A percentile compares a stretch with the other conserved stretches of the same genome.
phyloP scores from a whole-genome alignment of 2,113 vertebrate species.

The Castor canadensis region DNA sequence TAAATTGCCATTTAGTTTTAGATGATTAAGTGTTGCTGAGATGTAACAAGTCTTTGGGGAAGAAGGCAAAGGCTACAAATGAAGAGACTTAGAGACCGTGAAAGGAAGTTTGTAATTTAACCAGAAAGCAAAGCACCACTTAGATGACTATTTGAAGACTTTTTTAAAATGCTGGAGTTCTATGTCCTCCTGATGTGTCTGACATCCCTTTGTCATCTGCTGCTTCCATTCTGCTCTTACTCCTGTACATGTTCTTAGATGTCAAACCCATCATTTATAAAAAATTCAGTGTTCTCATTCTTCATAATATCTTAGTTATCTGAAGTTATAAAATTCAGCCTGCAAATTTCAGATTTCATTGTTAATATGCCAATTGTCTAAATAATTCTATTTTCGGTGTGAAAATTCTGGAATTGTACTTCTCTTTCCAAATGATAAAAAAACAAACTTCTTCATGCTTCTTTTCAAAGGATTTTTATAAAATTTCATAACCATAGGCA shows the following conservation, averaged over 20 bases:
- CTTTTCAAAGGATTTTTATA: neutral
- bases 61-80: neutral
- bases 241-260: fast-evolving
- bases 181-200: fast-evolving
- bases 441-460: neutral
- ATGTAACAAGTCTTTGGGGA: neutral
- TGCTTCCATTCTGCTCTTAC: neutral
- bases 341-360: neutral
- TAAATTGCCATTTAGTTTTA: neutral
- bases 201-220: neutral
- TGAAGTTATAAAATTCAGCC: neutral
- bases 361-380: neutral
- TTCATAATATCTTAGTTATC: neutral
- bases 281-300: neutral
- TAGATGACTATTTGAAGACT: neutral
- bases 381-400: neutral
- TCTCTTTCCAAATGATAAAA: neutral
- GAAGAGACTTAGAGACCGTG: fast-evolving
- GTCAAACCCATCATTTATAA: fast-evolving
- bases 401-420: neutral
- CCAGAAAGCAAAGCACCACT: no score
- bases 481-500: neutral
- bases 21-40: neutral
- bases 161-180: neutral
- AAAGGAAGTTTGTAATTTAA: neutral